phyloP scores from a whole-genome alignment of 2,113 vertebrate genomes.

The Anser cygnoides region DNA sequence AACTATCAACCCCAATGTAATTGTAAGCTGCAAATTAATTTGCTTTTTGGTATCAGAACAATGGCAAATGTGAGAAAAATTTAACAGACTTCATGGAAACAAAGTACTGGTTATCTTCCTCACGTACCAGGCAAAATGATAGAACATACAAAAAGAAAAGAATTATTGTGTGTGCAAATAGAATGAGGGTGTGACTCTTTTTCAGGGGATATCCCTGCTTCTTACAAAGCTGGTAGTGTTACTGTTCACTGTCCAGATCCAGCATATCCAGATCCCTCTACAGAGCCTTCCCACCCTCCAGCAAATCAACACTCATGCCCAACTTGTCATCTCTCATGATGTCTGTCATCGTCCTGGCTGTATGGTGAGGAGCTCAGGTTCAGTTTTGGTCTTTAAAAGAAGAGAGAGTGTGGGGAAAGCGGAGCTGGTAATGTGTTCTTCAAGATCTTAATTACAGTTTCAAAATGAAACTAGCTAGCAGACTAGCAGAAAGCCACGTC shows the following conservation, averaged over 20 bases:
- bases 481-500: not conserved
- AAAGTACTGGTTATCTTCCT: not conserved
- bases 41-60: not conserved
- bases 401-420: not conserved
- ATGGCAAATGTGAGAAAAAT: not conserved
- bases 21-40: not conserved
- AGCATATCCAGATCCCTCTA: too few species aligned
- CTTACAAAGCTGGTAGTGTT: not conserved
- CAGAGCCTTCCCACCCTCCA: not conserved
- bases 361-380: not conserved
- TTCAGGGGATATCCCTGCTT: not conserved
- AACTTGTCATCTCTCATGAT: not conserved
- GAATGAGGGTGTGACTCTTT: not conserved
- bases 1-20: not conserved
- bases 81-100: not conserved
- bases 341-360: not conserved
- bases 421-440: not conserved
- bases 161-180: not conserved
- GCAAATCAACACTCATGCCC: not conserved
- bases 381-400: not conserved
- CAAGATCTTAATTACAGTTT: not conserved
- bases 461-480: not conserved
- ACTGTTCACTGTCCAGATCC: too few species aligned
- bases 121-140: not conserved
- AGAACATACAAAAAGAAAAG: not conserved